Conservation (phyloP, 2,888 invertebrate species). For the Protodeltote pygarga region DNA sequence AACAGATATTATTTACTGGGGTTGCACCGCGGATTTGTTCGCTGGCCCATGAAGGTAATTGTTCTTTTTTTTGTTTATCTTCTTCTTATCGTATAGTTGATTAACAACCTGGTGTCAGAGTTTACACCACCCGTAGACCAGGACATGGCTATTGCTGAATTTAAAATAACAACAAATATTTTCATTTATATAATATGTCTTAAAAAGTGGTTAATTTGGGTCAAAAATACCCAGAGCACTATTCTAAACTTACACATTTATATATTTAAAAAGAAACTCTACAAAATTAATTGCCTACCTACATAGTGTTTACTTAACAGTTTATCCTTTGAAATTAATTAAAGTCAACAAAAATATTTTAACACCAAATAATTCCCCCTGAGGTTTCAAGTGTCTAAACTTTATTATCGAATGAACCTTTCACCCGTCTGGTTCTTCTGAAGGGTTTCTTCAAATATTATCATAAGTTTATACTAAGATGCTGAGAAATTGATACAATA, state of each 20-base stretch:
- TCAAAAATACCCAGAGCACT: too few species aligned
- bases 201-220: too few species aligned
- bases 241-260: too few species aligned
- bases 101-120: too few species aligned
- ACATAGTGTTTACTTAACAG: conserved; percentile 17
- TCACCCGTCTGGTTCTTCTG: conserved; percentile 26
- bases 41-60: too few species aligned
- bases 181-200: too few species aligned
- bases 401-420: conserved; percentile 41
- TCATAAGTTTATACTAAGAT: conserved; percentile 35
- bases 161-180: too few species aligned
- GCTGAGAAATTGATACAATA: conserved; percentile 42
- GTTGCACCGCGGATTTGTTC: not conserved
- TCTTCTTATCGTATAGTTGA: too few species aligned
- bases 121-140: too few species aligned
- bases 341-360: conserved; percentile 46
- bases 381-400: conserved; percentile 43
- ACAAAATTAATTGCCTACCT: conserved; percentile 5
- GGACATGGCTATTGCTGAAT: too few species aligned
- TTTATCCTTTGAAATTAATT: conserved; percentile 41
- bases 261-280: too few species aligned
- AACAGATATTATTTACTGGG: not conserved
- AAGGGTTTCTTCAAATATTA: conserved; percentile 35
- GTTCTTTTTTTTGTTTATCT: too few species aligned
- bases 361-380: conserved; percentile 42